Evolutionary conservation across 2,888 invertebrate genomes (phyloP).

Genomic region (Alviniconcha strummeri): DNA sequence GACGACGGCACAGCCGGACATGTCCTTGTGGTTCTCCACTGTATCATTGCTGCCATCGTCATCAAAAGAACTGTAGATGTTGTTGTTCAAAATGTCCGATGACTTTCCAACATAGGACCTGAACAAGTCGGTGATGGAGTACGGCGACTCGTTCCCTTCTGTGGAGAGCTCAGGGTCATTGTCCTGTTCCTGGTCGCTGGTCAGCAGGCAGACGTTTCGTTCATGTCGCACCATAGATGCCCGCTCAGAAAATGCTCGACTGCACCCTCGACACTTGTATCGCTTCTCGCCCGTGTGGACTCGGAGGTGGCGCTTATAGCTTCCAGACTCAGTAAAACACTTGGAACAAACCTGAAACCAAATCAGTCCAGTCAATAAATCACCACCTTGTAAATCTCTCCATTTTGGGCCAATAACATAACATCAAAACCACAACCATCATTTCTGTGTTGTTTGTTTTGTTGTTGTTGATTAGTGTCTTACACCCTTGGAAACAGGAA

Average conservation of each 20-base stretch:
- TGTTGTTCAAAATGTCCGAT: conserved; percentile 6
- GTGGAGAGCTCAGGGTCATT: neutral
- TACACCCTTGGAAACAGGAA: no score
- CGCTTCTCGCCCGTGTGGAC: conserved; percentile 33
- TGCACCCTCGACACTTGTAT: conserved; percentile 16
- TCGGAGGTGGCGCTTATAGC: conserved; percentile 28
- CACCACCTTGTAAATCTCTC: no score
- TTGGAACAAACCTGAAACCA: conserved; percentile 16
- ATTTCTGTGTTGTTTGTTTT: no score
- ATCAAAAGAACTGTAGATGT: conserved; percentile 12
- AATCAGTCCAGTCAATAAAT: no score
- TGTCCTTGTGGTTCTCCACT: neutral
- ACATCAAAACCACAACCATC: no score
- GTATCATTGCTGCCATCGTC: neutral
- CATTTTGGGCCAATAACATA: no score
- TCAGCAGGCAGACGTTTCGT: conserved; percentile 23
- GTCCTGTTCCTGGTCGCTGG: neutral
- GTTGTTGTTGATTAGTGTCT: no score
- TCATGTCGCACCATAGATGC: conserved; percentile 31
- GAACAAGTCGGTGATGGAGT: conserved; percentile 6
- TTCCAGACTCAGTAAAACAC: conserved; percentile 31
- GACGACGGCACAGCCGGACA: no score
- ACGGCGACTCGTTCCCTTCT: conserved; percentile 2
- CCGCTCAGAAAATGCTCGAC: conserved; percentile 25
- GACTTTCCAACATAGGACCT: conserved; percentile 1